phyloP scores from a whole-genome alignment of 2,113 vertebrate genomes.

The Eublepharis macularius region DNA sequence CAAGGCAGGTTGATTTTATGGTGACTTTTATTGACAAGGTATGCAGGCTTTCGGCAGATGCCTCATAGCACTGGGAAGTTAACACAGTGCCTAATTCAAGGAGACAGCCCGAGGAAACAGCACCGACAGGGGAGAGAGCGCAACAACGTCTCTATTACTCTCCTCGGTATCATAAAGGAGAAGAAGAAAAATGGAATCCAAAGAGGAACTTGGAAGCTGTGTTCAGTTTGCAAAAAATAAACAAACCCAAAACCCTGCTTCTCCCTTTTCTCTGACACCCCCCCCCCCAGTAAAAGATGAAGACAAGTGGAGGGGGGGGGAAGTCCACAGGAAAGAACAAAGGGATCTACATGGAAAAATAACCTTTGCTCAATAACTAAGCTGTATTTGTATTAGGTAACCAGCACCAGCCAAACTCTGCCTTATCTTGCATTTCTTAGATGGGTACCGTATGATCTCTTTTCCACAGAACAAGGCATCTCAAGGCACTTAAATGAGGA shows the following conservation, averaged over 20 bases:
- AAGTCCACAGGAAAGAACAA: conserved; percentile 67
- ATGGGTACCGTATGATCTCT: fast-evolving
- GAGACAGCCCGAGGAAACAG: conserved; percentile 84
- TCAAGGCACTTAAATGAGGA: conserved; percentile 3
- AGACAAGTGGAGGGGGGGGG: neutral
- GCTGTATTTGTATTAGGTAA: neutral
- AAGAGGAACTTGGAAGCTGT: conserved; percentile 59
- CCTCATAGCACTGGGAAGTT: conserved; percentile 81
- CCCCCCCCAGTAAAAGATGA: conserved; percentile 28
- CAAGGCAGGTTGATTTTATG: conserved; percentile 85
- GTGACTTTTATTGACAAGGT: conserved; percentile 83
- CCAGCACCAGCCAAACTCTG: neutral
- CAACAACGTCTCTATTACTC: conserved; percentile 85
- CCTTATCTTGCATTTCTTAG: neutral
- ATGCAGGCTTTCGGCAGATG: conserved; percentile 79
- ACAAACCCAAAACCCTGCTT: conserved; percentile 33
- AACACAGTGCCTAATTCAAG: conserved; percentile 86
- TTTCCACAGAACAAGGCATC: neutral
- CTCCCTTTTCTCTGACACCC: neutral
- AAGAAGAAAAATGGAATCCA: conserved; percentile 72
- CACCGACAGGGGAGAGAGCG: conserved; percentile 76
- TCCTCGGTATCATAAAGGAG: conserved; percentile 80
- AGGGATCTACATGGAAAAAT: conserved; percentile 50
- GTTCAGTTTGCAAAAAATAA: conserved; percentile 62
- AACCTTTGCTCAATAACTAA: conserved; percentile 34